Evolutionary conservation across 2,797 vertebrate genomes (phyloP), one percentile per base, ranked within the genome.

Genomic region (Acanthurus leucopareius): DNA sequence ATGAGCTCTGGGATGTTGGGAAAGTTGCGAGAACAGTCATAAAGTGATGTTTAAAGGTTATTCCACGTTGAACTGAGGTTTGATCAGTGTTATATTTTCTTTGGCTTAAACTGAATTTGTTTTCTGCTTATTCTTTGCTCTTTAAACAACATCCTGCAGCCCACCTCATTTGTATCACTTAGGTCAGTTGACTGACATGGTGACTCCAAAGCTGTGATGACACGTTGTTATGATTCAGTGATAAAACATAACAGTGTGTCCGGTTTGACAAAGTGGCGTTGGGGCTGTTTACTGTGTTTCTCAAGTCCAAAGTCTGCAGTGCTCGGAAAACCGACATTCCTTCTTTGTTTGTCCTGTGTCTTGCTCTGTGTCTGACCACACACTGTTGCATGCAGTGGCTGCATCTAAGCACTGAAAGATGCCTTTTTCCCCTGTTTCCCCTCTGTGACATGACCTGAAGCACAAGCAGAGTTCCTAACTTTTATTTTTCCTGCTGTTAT

Each of bases 261-360:
- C 52, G 11, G 14, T 69, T n/a, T n/a, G 17, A 73, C 38, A 66
- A 69, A 66, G 65, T 44, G 32, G 58, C 68, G 79, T 54, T 48
- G 49, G 35, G 61, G 14, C 35, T 54, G 54, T 75, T 83, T 28
- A 82, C 52, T 11, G 20, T 20, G 25, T 73, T 77, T 66, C 40
- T 79, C 61, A 69, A 77, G 79, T 81, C 76, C 87, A 87, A 83
- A 77, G 85, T 90, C 66, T 77, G n/a, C 49, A 5, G 45, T 7
- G 17, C 48, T 60, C 64, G 58, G 59, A 32, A 84, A 60, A 66
- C 10, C 32, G 47, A 7, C 51, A 52, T 59, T 73, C 70, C 66
- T 68, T 14, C 35, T 63, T n/a, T 77, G 38, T 81, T 76, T 65
- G 62, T 63, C 52, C 69, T 32, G 45, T 3, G 28, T 75, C 54